Conservation (phyloP, 2,113 vertebrate species). For the Poecile atricapillus region DNA sequence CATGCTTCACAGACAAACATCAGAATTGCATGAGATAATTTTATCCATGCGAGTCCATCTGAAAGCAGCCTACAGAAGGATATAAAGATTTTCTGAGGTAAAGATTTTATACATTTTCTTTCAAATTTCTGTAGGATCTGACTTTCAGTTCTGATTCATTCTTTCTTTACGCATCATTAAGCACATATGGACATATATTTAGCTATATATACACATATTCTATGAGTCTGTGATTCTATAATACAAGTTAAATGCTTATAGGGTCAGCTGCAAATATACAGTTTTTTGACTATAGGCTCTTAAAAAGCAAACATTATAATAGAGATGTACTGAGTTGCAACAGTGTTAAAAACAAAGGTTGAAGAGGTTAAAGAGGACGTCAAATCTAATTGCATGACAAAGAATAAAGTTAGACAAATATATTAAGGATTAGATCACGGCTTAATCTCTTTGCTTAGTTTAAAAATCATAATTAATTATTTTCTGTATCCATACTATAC, state of each 20-base stretch:
- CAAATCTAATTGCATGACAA: background rate
- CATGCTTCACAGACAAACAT: background rate
- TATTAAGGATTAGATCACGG: background rate
- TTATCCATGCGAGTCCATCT: background rate
- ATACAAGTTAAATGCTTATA: background rate
- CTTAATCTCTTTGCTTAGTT: background rate
- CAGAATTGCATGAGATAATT: background rate
- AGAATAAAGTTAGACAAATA: background rate
- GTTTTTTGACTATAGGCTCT: background rate
- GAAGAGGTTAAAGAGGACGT: background rate
- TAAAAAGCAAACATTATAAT: background rate
- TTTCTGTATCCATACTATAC: background rate
- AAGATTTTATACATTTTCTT: background rate
- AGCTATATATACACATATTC: background rate
- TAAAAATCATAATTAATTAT: background rate
- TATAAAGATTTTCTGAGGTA: background rate
- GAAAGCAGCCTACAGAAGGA: background rate
- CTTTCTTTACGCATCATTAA: background rate
- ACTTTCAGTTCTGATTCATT: background rate
- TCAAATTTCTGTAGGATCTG: background rate
- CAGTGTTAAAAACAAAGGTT: background rate
- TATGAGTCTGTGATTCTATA: background rate
- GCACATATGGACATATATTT: background rate
- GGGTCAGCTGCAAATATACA: background rate
- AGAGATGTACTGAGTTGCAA: background rate